phyloP scores from a whole-genome alignment of 92 coral and sea anemone species.

The Heliopora coerulea region DNA sequence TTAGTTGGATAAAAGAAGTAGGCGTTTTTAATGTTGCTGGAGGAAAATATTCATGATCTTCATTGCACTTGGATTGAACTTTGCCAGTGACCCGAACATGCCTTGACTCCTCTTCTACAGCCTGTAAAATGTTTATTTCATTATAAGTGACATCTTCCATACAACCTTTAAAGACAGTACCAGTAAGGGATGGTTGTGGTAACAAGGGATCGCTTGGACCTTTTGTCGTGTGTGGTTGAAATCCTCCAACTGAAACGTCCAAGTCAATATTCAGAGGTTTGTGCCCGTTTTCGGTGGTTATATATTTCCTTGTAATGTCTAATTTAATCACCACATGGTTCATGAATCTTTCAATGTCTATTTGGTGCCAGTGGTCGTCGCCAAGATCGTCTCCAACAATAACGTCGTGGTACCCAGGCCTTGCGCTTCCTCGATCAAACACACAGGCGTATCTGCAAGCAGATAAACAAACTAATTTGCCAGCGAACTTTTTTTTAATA shows the following conservation, averaged over 20 bases:
- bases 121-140: conserved; percentile 46
- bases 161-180: conserved; percentile 71
- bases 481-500: background rate
- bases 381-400: conserved; percentile 61
- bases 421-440: conserved; percentile 49
- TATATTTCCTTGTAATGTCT: conserved; percentile 59
- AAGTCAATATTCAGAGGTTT: conserved; percentile 48
- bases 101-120: conserved; percentile 44
- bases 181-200: conserved; percentile 24
- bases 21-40: conserved; percentile 71
- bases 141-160: conserved; percentile 55
- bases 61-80: conserved; percentile 29
- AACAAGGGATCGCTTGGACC: conserved; percentile 38
- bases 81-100: conserved; percentile 39
- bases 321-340: conserved; percentile 43
- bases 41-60: conserved; percentile 17
- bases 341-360: conserved; percentile 52
- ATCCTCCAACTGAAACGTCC: conserved; percentile 64
- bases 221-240: conserved; percentile 2
- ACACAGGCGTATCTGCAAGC: conserved; percentile 62
- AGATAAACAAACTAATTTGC: background rate
- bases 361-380: conserved; percentile 84
- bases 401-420: conserved; percentile 59
- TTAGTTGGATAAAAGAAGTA: conserved; percentile 57
- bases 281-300: conserved; percentile 18